Conservation (phyloP, 2,797 vertebrate genomes). For the Pteronotus mesoamericanus region DNA sequence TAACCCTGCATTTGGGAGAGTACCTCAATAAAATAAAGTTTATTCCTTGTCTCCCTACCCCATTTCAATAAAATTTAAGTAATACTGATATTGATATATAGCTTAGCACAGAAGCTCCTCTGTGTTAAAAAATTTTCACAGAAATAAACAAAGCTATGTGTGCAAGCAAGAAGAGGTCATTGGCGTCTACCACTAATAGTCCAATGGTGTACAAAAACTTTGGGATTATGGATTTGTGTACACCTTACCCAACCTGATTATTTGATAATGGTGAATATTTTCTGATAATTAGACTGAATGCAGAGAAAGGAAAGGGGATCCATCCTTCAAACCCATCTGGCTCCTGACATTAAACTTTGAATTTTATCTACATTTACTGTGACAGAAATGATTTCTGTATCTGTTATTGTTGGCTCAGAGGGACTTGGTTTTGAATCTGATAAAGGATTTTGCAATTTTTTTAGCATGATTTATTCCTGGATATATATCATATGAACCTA, state of each 20-base stretch:
- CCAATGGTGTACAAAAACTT: not conserved
- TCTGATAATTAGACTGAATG: not conserved
- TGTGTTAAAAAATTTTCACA: not conserved
- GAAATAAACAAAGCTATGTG: not conserved
- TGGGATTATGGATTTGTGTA: not conserved
- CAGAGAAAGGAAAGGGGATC: not conserved
- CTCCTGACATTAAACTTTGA: not conserved
- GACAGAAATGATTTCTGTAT: not conserved
- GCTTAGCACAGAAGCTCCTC: not conserved
- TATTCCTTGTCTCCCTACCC: not conserved
- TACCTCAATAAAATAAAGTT: not conserved
- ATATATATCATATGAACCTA: not conserved
- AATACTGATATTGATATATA: not conserved
- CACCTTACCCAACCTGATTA: not conserved
- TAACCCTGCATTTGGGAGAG: not conserved
- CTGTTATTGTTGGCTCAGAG: not conserved
- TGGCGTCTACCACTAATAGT: not conserved
- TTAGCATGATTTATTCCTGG: not conserved
- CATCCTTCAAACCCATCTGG: not conserved
- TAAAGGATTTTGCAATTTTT: not conserved
- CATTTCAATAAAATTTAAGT: not conserved
- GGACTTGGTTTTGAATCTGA: not conserved
- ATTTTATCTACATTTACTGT: not conserved
- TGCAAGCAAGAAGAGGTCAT: not conserved
- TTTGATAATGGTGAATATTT: not conserved